phyloP scores from a whole-genome alignment of 2,113 vertebrate genomes.

The Chlamydotis undulata region DNA sequence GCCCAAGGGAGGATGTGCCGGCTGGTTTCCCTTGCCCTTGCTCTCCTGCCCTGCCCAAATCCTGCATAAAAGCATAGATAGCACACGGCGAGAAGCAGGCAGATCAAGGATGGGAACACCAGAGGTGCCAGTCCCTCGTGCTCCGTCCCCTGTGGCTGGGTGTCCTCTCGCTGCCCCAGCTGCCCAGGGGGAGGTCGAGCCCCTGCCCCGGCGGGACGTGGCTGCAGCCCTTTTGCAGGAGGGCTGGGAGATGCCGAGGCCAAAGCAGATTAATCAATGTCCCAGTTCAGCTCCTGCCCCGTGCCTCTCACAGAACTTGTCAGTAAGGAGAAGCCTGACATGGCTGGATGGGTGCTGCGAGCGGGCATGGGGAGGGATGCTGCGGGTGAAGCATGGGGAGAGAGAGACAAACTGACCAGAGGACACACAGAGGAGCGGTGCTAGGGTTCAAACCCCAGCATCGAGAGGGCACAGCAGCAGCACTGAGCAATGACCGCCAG shows the following conservation, averaged over 20 bases:
- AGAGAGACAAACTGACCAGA: not conserved
- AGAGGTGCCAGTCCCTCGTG: not conserved
- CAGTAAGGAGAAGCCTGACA: not conserved
- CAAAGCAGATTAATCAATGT: not conserved
- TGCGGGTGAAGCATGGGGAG: not conserved
- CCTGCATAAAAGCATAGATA: not conserved
- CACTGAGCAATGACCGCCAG: not conserved
- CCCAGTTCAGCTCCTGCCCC: not conserved
- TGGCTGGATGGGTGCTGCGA: not conserved
- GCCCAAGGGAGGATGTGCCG: not conserved
- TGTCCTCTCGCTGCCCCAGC: not conserved
- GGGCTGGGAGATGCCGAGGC: not conserved
- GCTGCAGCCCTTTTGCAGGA: not conserved
- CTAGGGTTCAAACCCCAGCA: not conserved
- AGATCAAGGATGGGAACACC: not conserved
- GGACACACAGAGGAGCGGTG: not conserved
- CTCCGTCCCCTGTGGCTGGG: fast-evolving
- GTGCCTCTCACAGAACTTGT: not conserved
- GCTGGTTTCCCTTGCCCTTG: not conserved
- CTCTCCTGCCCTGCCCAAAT: not conserved
- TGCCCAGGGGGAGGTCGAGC: not conserved
- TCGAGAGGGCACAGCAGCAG: not conserved
- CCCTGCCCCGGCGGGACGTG: fast-evolving
- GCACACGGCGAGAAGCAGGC: not conserved
- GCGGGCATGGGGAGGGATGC: not conserved